Percentiles rank a stretch among this genome's conserved stretches.
Conservation (phyloP, 2,888 invertebrate species). For the Gymnocheta viridis region DNA sequence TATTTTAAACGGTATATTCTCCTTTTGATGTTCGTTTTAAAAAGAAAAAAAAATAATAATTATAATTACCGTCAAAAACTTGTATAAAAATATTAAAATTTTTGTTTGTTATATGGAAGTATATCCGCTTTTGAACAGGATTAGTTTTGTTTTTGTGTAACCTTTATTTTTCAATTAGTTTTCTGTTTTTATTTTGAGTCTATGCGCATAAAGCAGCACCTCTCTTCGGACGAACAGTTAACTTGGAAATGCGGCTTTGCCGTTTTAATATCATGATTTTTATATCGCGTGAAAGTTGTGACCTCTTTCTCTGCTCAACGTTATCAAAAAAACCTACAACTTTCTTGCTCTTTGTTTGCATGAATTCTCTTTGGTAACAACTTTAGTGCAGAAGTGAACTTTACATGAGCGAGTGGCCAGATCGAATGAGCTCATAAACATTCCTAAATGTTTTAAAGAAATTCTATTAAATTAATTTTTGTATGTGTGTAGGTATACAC, state of each 20-base stretch:
- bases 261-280: constrained; percentile 82
- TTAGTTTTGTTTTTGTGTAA: constrained; percentile 26
- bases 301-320: constrained; percentile 81
- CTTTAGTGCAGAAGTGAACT: constrained; percentile 7
- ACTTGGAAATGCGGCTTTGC: constrained; percentile 82
- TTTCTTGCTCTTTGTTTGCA: constrained; percentile 69
- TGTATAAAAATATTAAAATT: constrained; percentile 29
- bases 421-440: not conserved
- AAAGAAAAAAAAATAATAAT: too few relatives aligned
- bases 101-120: not conserved
- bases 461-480: not conserved
- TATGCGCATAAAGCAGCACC: constrained; percentile 72
- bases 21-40: constrained; percentile 10
- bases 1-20: constrained; percentile 17
- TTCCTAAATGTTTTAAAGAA: not conserved
- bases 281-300: constrained; percentile 83
- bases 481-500: not conserved
- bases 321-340: constrained; percentile 58
- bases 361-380: constrained; percentile 39
- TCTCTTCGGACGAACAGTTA: constrained; percentile 81
- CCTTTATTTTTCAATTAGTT: constrained; percentile 11
- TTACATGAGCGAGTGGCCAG: constrained; percentile 9
- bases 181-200: constrained; percentile 37
- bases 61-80: constrained; percentile 47
- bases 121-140: constrained; percentile 67